Base-by-base conservation (phyloP, 1,140 invertebrate species). In the Oreohelix idahoensis region DNA sequence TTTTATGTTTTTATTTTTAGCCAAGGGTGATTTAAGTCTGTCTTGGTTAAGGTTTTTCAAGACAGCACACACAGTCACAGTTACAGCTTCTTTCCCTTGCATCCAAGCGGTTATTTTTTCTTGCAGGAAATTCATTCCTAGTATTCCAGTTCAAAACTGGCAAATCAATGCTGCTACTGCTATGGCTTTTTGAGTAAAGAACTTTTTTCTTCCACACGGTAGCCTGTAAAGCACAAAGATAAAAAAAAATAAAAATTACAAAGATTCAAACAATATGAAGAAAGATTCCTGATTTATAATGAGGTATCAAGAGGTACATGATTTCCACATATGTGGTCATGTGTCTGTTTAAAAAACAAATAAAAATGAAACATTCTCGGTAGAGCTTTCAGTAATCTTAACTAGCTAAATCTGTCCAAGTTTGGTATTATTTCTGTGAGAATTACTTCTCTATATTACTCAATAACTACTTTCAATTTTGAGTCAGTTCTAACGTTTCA, bases 31-130 rank as follows among this genome's bases (percentile, higher is more conserved):
- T 58, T 51, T 39, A 15, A 58, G 10, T 23, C 51, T 66, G 75
- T 77, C 10, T 53, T 53, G 26, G 23, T 35, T 15, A 58, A 53
- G 17, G 8, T 53, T 49, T 53, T 77, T 77, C 32, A 77, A 26
- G 49, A 77, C 29, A 45, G 29, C 75, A 77, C 45, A 53, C 35
- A 77, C 29, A 77, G 8, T 29, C n/a, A 77, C 26, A 51, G 11
- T 32, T 26, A 32, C 26, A 58, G 49, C 75, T 35, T 77, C 45
- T 36, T 51, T 74, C 4, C 63, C 63, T 11, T 32, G 63, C 11
- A 66, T 17, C 63, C 29, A 29, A 13, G n/a, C 5, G 29, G 29
- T 29, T 17, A 32, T 66, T 32, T 66, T 2, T 35, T 66, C 63
- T 66, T 29, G 29, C 11, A 32, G 11, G 32, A 0, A 35, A 8